Conservation (phyloP, 2,888 invertebrate genomes). For the Dichetophora obliterata region DNA sequence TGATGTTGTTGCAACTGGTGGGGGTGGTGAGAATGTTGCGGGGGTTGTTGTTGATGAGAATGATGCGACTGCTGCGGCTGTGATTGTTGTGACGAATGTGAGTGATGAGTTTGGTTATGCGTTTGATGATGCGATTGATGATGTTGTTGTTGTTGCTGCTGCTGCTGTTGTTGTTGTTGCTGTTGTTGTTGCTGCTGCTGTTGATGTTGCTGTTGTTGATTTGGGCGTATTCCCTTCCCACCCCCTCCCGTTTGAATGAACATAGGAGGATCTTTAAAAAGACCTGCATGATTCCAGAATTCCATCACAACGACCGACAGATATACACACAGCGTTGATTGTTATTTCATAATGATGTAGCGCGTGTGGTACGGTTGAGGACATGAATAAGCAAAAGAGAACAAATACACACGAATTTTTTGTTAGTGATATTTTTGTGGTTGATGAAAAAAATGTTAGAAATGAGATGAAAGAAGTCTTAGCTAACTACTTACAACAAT, state of each 20-base stretch:
- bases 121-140: slow-evolving; percentile 41
- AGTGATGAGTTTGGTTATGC: slow-evolving; percentile 1
- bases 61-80: slow-evolving; percentile 46
- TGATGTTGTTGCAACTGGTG: slow-evolving; percentile 50
- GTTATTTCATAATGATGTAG: neutral
- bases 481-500: neutral
- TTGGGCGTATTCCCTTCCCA: slow-evolving; percentile 66
- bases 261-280: slow-evolving; percentile 65
- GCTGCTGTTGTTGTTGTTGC: slow-evolving; percentile 49
- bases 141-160: slow-evolving; percentile 44
- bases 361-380: slow-evolving; percentile 21
- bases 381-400: slow-evolving; percentile 24
- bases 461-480: slow-evolving; percentile 9
- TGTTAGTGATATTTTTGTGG: slow-evolving; percentile 30
- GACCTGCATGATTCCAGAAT: slow-evolving; percentile 52
- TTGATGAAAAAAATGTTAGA: neutral
- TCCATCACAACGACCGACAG: neutral
- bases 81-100: slow-evolving; percentile 46
- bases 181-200: slow-evolving; percentile 58
- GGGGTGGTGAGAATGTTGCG: slow-evolving; percentile 46
- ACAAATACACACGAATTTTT: slow-evolving; percentile 31
- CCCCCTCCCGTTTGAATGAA: slow-evolving; percentile 67
- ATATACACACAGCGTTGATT: neutral
- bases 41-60: slow-evolving; percentile 46
- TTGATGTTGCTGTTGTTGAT: slow-evolving; percentile 58